A percentile compares a stretch with the other conserved stretches of the same genome.
Conservation (phyloP, 2,797 vertebrate genomes). For the Tokudaia tokunoshimensis region DNA sequence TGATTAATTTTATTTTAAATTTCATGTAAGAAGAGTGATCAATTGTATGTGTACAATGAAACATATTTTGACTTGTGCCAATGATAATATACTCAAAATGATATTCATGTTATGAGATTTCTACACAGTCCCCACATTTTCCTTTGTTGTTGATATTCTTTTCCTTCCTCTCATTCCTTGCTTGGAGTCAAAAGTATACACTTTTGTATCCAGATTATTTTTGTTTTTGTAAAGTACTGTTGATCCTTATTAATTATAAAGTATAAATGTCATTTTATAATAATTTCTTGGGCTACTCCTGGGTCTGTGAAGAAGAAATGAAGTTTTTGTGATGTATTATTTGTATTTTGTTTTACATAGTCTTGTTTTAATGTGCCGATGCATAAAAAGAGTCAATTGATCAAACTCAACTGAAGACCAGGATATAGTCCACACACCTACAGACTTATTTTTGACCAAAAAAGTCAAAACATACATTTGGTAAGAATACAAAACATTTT, state of each 20-base stretch:
- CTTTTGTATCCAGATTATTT: too few species aligned
- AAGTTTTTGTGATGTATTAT: background rate
- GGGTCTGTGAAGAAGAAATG: background rate
- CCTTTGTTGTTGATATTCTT: background rate
- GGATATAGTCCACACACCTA: background rate
- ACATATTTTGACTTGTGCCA: background rate
- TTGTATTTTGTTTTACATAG: background rate
- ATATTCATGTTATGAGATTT: background rate
- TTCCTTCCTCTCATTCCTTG: background rate
- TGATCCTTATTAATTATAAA: background rate
- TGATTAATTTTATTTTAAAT: background rate
- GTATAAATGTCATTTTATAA: background rate
- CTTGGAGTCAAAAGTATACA: background rate
- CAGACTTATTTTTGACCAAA: background rate
- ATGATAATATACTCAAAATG: background rate
- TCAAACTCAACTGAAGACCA: background rate
- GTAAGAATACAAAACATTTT: too few species aligned
- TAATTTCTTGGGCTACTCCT: background rate
- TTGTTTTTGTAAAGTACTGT: background rate
- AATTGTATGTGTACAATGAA: background rate
- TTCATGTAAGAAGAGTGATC: background rate
- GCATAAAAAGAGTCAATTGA: background rate
- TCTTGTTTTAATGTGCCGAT: background rate
- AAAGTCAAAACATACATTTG: background rate
- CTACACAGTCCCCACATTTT: background rate